Conservation (phyloP, 1,140 invertebrate species). For the Zeugodacus cucurbitae region DNA sequence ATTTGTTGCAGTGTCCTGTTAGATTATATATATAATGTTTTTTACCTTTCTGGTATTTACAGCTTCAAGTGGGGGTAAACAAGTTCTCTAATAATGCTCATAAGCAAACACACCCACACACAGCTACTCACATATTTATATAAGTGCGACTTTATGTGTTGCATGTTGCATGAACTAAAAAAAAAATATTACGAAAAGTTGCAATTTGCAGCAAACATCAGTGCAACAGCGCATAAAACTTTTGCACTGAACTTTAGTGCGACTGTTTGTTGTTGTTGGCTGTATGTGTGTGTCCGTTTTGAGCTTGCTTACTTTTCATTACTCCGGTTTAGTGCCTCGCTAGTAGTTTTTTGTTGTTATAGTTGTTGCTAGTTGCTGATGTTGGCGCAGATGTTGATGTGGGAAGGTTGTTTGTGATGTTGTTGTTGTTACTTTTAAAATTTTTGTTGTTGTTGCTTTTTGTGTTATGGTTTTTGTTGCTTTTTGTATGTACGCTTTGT, state of each 20-base stretch:
- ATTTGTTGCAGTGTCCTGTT: slow-evolving; percentile 18
- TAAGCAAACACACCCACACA: background rate
- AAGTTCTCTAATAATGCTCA: slow-evolving; percentile 30
- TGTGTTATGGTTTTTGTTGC: background rate
- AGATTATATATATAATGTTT: background rate
- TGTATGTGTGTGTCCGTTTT: background rate
- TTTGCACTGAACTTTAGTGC: background rate
- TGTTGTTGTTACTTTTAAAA: background rate
- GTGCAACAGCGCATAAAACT: background rate
- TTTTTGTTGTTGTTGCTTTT: background rate
- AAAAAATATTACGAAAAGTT: slow-evolving; percentile 32
- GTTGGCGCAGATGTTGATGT: background rate
- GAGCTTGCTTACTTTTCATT: slow-evolving; percentile 30
- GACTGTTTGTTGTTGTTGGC: background rate
- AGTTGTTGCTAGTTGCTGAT: background rate
- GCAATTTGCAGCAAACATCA: slow-evolving; percentile 22
- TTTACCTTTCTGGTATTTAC: slow-evolving; percentile 4
- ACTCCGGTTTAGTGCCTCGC: slow-evolving; percentile 15
- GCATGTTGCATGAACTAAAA: too few relatives aligned
- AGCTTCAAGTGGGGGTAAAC: slow-evolving; percentile 5
- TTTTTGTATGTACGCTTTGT: background rate
- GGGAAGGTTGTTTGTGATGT: background rate
- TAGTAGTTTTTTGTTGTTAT: background rate
- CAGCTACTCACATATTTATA: too few relatives aligned
- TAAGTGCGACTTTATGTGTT: background rate